Evolutionary conservation across 2,888 invertebrate genomes (phyloP).

Genomic region (Cosmorhoe ocellata): DNA sequence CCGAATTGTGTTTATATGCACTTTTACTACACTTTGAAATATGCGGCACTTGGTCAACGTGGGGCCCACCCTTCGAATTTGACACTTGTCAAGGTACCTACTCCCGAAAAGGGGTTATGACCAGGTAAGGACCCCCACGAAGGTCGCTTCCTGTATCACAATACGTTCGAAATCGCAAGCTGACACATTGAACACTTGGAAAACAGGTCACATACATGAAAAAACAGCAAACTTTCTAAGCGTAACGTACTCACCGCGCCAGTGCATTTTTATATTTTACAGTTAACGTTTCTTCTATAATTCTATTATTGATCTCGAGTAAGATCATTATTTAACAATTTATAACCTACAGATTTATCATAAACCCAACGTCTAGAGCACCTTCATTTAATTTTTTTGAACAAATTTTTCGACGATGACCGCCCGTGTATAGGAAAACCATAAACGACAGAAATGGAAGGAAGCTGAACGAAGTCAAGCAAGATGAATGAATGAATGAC

Average conservation of each 20-base stretch:
- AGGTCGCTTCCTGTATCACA: slow-evolving; percentile 37
- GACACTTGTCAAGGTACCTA: slow-evolving; percentile 75
- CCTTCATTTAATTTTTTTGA: slow-evolving; percentile 80
- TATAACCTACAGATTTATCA: slow-evolving; percentile 80
- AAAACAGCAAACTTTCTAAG: slow-evolving; percentile 79
- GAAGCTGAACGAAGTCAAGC: slow-evolving; percentile 3
- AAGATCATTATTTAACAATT: slow-evolving; percentile 91
- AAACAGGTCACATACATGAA: slow-evolving; percentile 55
- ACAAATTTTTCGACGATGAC: slow-evolving; percentile 73
- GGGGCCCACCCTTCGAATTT: slow-evolving; percentile 77
- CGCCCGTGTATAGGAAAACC: slow-evolving; percentile 70
- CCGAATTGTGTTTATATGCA: slow-evolving; percentile 32
- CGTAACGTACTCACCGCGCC: slow-evolving; percentile 93
- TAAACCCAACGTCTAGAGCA: slow-evolving; percentile 81
- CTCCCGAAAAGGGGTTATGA: slow-evolving; percentile 68
- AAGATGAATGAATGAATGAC: slow-evolving; percentile 60
- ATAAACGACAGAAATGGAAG: slow-evolving; percentile 73
- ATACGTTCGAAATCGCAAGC: slow-evolving; percentile 33
- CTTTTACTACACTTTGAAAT: slow-evolving; percentile 37
- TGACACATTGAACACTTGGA: slow-evolving; percentile 42
- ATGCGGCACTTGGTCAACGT: slow-evolving; percentile 64
- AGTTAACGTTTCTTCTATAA: slow-evolving; percentile 97
- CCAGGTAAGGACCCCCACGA: slow-evolving; percentile 48
- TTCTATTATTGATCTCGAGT: slow-evolving; percentile 99
- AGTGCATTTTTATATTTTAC: slow-evolving; percentile 98